Base-by-base conservation (phyloP, 1,140 invertebrate genomes). In the Drosophila asahinai region DNA sequence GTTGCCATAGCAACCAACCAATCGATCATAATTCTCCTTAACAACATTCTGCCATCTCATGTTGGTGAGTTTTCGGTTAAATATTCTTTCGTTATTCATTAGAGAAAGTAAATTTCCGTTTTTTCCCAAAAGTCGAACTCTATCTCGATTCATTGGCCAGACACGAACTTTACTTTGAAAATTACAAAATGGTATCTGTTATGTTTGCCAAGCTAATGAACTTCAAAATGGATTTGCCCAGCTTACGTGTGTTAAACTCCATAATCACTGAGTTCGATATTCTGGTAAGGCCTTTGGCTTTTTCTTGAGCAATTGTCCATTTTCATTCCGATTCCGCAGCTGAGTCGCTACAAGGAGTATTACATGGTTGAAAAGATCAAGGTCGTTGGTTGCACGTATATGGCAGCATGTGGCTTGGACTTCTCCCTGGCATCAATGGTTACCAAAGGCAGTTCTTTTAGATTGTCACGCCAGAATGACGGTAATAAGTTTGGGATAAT, bases 161-260 rank as follows among this genome's bases (percentile, higher is more conserved):
- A 48, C 95, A 97, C 83, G 96, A 97, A 65, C 94, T 98, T 1
- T 98, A 98, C 91, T 96, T 96, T 82, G 97, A 98, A 92, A 95
- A 96, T 49, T 97, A 98, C 90, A 94, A 95, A 27, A 95, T 96
- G 80, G 97, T 98, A 0, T 96, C 97, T 0, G 97, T 98, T 0
- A 98, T 99, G 96, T 98, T 98, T 93, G 97, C 97, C 0, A 97
- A 97, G 2, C 95, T 98, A 12, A 96, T 96, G 2, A 96, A 98
- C 90, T 96, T 97, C 83, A 94, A 82, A 30, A 80, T 83, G 45
- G 94, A 94, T 42, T 93, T 95, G 68, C 95, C 95, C 59, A 96
- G 96, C 73, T 93, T 99, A 11, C 94, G 95, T 63, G 94, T 97
- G n/a, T 94, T 99, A 12, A 98, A 99, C 91, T 51, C 15, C 15